A percentile compares a stretch with the other conserved stretches of the same genome.
These are phyloP conservation scores for Ranitomeya imitator DNA, from an alignment of 2,113 vertebrate species.

Conservation along the genomic window DNA sequence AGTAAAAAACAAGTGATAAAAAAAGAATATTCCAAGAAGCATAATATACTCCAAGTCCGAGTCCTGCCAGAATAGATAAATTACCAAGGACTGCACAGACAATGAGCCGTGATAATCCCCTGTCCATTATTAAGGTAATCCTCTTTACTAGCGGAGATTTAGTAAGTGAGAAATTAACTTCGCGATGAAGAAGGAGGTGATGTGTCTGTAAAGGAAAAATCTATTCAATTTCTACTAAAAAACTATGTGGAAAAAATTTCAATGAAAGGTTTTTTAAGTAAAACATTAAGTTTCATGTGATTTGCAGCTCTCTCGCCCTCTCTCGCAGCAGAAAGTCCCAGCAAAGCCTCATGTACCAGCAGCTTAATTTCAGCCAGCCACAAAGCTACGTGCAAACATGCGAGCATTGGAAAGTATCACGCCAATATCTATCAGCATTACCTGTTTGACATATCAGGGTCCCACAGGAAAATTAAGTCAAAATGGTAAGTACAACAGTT, in stretches of 20 bases:
- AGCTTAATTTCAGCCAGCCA: background rate
- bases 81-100: background rate
- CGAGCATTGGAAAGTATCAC: too few species aligned
- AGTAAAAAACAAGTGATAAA: background rate
- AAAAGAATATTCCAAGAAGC: background rate
- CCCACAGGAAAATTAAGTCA: too few species aligned
- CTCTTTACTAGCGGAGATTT: background rate
- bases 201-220: background rate
- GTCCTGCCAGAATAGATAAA: background rate
- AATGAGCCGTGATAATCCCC: background rate
- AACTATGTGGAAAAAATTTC: background rate
- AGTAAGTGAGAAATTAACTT: conserved; percentile 21
- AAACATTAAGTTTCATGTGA: background rate
- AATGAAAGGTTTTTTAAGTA: background rate
- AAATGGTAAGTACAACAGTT: too few species aligned
- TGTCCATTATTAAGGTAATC: conserved; percentile 27
- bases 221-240: background rate
- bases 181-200: background rate
- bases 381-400: background rate
- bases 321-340: background rate
- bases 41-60: background rate
- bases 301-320: background rate
- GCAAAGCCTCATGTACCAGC: background rate
- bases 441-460: too few species aligned
- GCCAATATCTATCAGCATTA: too few species aligned